A percentile compares a stretch with the other conserved stretches of the same genome.
phyloP scores from a whole-genome alignment of 2,797 vertebrate genomes.

The Amniataba percoides region DNA sequence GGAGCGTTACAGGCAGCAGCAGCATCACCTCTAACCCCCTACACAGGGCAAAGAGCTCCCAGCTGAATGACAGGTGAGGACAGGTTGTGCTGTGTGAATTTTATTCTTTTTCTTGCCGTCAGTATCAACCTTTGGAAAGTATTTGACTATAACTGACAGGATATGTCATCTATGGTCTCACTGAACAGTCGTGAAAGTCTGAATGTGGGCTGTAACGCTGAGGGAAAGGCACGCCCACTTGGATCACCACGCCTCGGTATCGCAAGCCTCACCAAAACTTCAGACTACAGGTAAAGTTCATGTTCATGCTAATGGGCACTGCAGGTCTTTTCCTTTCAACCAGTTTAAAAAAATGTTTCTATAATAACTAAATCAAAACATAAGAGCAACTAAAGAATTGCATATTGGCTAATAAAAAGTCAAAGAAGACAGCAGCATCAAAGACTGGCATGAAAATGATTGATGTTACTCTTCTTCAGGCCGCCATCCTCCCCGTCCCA shows the following conservation, averaged over 20 bases:
- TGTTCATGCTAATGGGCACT: background rate
- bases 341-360: background rate
- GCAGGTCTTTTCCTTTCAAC: background rate
- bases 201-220: slow-evolving; percentile 85
- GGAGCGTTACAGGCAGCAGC: slow-evolving; percentile 88
- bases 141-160: background rate
- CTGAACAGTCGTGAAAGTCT: slow-evolving; percentile 88
- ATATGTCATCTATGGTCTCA: slow-evolving; percentile 20
- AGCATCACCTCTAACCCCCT: slow-evolving; percentile 81
- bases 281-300: slow-evolving; percentile 89
- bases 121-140: slow-evolving; percentile 4
- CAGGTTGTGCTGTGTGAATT: background rate
- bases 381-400: background rate
- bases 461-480: slow-evolving; percentile 63
- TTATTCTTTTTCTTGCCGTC: background rate
- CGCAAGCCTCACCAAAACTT: slow-evolving; percentile 95
- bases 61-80: slow-evolving; percentile 86
- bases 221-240: slow-evolving; percentile 91
- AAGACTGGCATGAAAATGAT: background rate
- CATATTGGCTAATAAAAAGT: slow-evolving; percentile 1
- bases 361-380: background rate
- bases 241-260: slow-evolving; percentile 95
- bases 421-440: background rate
- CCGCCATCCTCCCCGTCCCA: slow-evolving; percentile 95
- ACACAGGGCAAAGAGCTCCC: slow-evolving; percentile 86